phyloP scores from a whole-genome alignment of 2,113 vertebrate species.

The Corynorhinus townsendii region DNA sequence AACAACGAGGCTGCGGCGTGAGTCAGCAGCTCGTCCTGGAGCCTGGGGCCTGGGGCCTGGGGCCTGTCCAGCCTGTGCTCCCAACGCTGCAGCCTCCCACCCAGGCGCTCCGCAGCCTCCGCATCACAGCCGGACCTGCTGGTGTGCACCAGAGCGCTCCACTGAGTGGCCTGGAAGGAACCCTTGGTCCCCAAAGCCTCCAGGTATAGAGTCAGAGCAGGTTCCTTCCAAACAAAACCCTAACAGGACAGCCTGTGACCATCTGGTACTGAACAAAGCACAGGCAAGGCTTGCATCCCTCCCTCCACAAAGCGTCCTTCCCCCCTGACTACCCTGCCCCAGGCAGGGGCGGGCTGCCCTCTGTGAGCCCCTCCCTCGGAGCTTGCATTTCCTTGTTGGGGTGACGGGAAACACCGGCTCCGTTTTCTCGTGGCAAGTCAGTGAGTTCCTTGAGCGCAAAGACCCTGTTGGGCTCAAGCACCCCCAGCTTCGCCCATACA shows the following conservation, averaged over 20 bases:
- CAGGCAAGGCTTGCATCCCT: no score
- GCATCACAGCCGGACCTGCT: not conserved
- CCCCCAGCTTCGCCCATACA: accelerated
- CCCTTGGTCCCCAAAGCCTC: not conserved
- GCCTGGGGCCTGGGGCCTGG: not conserved
- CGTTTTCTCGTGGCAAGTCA: not conserved
- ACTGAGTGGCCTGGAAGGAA: not conserved
- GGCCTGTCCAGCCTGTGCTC: not conserved
- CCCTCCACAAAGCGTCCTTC: not conserved
- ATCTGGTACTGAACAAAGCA: not conserved
- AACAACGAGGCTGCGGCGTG: not conserved
- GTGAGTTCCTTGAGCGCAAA: not conserved
- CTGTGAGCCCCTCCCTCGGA: not conserved
- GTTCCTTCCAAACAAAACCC: not conserved
- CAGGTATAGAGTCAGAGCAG: not conserved
- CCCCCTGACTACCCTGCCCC: no score
- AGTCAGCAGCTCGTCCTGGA: not conserved
- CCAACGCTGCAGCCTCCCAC: not conserved
- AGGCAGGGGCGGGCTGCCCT: not conserved
- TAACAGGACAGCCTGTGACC: not conserved
- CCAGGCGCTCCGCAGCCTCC: not conserved
- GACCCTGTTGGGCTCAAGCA: accelerated
- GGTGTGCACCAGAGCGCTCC: not conserved
- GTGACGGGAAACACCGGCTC: not conserved
- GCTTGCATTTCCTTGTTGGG: not conserved